Evolutionary conservation across 2,797 vertebrate species (phyloP).

Genomic region (Hoplostethus mediterraneus): DNA sequence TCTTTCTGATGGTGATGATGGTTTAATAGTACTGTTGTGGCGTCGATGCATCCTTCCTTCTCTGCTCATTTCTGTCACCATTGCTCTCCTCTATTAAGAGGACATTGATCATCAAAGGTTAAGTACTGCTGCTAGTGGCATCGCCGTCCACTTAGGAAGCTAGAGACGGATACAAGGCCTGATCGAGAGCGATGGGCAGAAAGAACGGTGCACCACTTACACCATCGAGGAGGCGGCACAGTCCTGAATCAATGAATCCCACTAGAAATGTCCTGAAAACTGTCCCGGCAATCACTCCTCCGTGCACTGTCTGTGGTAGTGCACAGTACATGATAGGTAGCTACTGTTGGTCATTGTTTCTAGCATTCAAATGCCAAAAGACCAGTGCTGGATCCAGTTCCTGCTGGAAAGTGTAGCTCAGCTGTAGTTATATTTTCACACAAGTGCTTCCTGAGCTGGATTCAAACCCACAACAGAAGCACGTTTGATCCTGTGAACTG

Average conservation of each 20-base stretch:
- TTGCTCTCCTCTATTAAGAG: slow-evolving; percentile 32
- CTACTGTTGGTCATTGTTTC: slow-evolving; percentile 13
- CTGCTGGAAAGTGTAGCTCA: background rate
- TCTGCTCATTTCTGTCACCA: slow-evolving; percentile 17
- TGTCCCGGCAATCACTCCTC: background rate
- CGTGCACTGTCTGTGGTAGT: background rate
- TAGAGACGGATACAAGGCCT: slow-evolving; percentile 28
- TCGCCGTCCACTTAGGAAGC: slow-evolving; percentile 45
- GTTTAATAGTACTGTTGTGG: slow-evolving; percentile 44
- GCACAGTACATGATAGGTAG: background rate
- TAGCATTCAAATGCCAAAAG: background rate
- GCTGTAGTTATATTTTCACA: background rate
- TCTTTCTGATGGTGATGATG: background rate
- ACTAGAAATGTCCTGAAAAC: no score
- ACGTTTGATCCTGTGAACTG: slow-evolving; percentile 6
- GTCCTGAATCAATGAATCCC: no score
- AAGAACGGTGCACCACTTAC: background rate
- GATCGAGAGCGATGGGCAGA: background rate
- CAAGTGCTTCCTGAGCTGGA: background rate
- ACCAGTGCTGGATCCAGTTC: no score
- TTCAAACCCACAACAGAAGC: slow-evolving; percentile 13
- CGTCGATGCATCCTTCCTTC: background rate
- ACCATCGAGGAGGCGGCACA: no score
- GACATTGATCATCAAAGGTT: slow-evolving; percentile 51
- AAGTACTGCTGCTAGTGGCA: slow-evolving; percentile 54